Evolutionary conservation across 2,888 invertebrate species (phyloP), one percentile per base, ranked within the genome.

Genomic region (Polymixis lichenea): DNA sequence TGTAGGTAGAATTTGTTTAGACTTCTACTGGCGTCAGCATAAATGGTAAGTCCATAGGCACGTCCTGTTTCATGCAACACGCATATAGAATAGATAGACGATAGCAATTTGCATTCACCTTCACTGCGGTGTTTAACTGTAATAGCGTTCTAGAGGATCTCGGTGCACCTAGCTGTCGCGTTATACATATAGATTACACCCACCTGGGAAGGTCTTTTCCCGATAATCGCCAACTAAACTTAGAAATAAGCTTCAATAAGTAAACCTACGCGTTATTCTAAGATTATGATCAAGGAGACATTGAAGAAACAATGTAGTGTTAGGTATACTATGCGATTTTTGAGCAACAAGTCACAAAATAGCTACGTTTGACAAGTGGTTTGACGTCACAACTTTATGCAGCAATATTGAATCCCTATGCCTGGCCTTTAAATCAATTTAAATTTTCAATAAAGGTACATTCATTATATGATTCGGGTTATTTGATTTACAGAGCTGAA

Each of bases 401-500:
- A 62, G 22, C 38, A 61, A 69, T 80, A 72, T 69, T n/a, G 61
- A 72, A 75, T 38, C 9, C 28, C 49, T 17, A 22, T 28, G 2
- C 19, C 67, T 51, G n/a, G 62, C 6, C 65, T 78, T 78, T 75
- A 84, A 87, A 85, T 79, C 72, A 83, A 83, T 85, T 89, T 82
- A 73, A 82, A 82, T 81, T 88, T 82, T 83, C 77, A 79, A 76
- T 83, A 78, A 80, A 51, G 49, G 70, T 85, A 86, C 64, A 78
- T 70, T 80, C 86, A 86, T 90, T 85, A 73, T 78, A 64, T 78
- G 55, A 77, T 82, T 84, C 75, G 62, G 81, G 78, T 91, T 86
- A 92, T 92, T 92, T 89, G 86, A 91, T 91, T 88, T 91, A 86
- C 78, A 78, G 85, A 88, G 83, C 87, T 89, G 80, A 91, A 90